Base-by-base conservation (phyloP, 2,113 vertebrate species). In the Leucopsar rothschildi region DNA sequence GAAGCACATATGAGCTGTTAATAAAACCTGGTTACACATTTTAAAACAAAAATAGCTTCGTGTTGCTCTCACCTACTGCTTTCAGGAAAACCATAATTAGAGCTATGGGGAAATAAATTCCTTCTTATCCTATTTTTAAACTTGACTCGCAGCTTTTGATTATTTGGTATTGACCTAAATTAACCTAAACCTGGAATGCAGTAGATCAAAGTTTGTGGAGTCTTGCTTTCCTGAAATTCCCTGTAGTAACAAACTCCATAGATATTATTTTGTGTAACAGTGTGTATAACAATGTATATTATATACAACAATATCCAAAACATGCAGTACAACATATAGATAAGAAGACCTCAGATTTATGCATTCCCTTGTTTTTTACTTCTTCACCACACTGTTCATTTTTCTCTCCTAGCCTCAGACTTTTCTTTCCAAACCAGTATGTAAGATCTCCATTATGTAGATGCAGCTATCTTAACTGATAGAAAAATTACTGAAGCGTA, bases 401-500 rank as follows among this genome's bases (percentile, higher is more conserved):
- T 84, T 63, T 75, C 49, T 53, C 33, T 70, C 40, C 72, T 55
- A 37, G 50, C 39, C 66, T 65, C 42, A 82, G 42, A 47, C 31
- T 92, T 81, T 57, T 31, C 40, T 82, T 71, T 70, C 50, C 20
- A 11, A 84, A 59, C 55, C 76, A 50, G 40, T 77, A 47, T 44
- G 60, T 24, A 79, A 70, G 85, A 83, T 64, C 66, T 86, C 90
- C 81, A 80, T 95, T 94, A 93, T 33, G 40, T 37, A 28, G 2
- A 88, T 88, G 66, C 63, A 92, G 80, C 77, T 91, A 88, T 91
- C 86, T 90, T 88, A 96, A 96, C 44, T 37, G 94, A 93, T 68
- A 89, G 82, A 77, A 93, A 95, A 97, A 96, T 85, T 94, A 91
- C 73, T 88, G 87, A 95, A 96, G 87, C 92, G 76, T 94, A 96